Conservation (phyloP, 2,797 vertebrate genomes). For the Acestrorhynchus altus region DNA sequence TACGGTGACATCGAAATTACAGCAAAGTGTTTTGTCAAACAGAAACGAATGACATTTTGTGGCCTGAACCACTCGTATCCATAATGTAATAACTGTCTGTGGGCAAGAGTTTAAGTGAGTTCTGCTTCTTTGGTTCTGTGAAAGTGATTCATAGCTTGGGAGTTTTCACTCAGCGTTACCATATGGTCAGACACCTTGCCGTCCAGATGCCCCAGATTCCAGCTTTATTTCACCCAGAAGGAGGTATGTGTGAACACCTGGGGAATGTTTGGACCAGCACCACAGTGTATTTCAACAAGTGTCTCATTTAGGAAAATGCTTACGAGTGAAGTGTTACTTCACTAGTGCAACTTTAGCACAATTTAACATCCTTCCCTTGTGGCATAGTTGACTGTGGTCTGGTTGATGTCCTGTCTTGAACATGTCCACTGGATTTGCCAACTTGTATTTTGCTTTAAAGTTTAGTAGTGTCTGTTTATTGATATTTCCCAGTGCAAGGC, state of each 20-base stretch:
- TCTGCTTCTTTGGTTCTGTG: slow-evolving; percentile 30
- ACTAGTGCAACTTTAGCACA: background rate
- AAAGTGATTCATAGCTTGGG: slow-evolving; percentile 57
- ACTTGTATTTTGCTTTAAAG: background rate
- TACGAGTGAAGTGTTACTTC: background rate
- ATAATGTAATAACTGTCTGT: slow-evolving; percentile 3
- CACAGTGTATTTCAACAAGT: background rate
- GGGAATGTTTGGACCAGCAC: slow-evolving; percentile 1
- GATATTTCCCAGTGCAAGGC: background rate
- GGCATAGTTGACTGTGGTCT: background rate
- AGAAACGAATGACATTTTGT: background rate
- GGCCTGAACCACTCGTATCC: background rate
- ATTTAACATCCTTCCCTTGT: background rate
- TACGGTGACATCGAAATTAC: background rate
- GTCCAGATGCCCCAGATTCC: slow-evolving; percentile 30
- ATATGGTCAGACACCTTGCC: slow-evolving; percentile 12
- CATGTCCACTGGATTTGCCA: background rate
- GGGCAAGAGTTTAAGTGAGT: background rate
- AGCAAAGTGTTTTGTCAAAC: slow-evolving; percentile 5
- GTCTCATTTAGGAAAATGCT: slow-evolving; percentile 3
- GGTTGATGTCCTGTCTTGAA: background rate
- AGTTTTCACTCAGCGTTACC: slow-evolving; percentile 11
- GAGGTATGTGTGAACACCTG: slow-evolving; percentile 29
- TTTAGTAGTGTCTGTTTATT: background rate
- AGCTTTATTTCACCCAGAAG: slow-evolving; percentile 20